Evolutionary conservation across 1,140 invertebrate genomes (phyloP).

Genomic region (Megalopta genalis): DNA sequence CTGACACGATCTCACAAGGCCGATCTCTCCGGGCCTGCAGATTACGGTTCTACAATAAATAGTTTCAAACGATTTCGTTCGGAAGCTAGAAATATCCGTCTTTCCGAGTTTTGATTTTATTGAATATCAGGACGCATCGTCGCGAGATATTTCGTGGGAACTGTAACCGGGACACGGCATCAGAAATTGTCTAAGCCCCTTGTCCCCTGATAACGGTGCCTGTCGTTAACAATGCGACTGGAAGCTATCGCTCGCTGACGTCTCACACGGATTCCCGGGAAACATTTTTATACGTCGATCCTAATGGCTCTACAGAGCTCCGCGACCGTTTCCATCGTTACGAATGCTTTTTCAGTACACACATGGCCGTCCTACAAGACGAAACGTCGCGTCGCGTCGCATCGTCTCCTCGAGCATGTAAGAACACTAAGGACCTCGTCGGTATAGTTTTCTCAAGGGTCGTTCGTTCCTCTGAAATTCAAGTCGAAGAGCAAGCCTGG

Average conservation of each 20-base stretch:
- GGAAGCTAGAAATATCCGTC: too few species aligned
- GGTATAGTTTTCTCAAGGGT: constrained; percentile 58
- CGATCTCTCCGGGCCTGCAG: too few species aligned
- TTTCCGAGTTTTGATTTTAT: too few species aligned
- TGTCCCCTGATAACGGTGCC: neutral
- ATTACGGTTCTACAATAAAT: too few species aligned
- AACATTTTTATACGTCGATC: constrained; percentile 49
- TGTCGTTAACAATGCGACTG: constrained; percentile 31
- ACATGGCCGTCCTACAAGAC: constrained; percentile 53
- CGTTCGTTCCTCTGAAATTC: constrained; percentile 58
- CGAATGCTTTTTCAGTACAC: constrained; percentile 51
- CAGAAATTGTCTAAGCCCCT: neutral
- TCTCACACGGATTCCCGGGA: constrained; percentile 11
- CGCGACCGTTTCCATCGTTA: constrained; percentile 56
- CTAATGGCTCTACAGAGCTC: constrained; percentile 53
- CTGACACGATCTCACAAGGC: too few species aligned
- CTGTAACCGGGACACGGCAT: neutral
- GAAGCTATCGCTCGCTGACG: neutral
- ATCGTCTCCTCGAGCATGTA: constrained; percentile 45
- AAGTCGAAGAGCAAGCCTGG: constrained; percentile 49
- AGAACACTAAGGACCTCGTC: constrained; percentile 57
- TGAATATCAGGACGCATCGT: too few species aligned
- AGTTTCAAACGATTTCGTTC: too few species aligned
- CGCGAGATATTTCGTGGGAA: too few species aligned
- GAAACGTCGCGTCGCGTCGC: constrained; percentile 32